Evolutionary conservation across 2,113 vertebrate species (phyloP).

Genomic region (Phalacrocorax aristotelis): DNA sequence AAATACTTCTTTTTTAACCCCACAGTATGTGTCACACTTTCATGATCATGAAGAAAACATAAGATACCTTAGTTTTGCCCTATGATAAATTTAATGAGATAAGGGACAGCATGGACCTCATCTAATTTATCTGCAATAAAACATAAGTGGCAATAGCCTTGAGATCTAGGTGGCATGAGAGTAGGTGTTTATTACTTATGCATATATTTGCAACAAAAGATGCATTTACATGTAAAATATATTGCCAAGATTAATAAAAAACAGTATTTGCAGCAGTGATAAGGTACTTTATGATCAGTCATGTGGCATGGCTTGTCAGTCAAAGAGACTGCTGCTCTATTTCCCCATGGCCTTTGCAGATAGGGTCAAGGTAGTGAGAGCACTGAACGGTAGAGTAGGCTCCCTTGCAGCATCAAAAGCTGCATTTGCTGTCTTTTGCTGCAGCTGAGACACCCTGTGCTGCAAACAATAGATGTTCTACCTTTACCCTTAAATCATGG

Average conservation of each 20-base stretch:
- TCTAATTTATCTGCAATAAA: constrained; percentile 21
- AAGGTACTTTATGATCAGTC: not conserved
- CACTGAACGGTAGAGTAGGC: too few relatives aligned
- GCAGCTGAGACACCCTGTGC: not conserved
- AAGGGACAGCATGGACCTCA: not conserved
- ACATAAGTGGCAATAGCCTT: not conserved
- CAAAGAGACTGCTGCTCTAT: not conserved
- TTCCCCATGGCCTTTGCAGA: not conserved
- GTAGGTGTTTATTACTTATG: not conserved
- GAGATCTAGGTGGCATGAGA: not conserved
- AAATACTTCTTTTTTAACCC: not conserved
- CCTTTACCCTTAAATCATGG: not conserved
- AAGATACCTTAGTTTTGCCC: not conserved
- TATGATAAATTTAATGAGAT: constrained; percentile 21
- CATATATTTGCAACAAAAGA: not conserved
- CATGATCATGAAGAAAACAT: not conserved
- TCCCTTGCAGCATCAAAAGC: not conserved
- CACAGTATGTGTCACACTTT: not conserved
- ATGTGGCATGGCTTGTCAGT: not conserved
- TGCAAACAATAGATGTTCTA: not conserved
- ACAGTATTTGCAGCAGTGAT: not conserved
- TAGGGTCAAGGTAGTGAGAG: not conserved
- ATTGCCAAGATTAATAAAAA: not conserved
- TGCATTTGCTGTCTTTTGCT: not conserved
- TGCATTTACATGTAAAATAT: not conserved